Evolutionary conservation across 1,140 invertebrate genomes (phyloP).

Genomic region (Colletes latitarsis): DNA sequence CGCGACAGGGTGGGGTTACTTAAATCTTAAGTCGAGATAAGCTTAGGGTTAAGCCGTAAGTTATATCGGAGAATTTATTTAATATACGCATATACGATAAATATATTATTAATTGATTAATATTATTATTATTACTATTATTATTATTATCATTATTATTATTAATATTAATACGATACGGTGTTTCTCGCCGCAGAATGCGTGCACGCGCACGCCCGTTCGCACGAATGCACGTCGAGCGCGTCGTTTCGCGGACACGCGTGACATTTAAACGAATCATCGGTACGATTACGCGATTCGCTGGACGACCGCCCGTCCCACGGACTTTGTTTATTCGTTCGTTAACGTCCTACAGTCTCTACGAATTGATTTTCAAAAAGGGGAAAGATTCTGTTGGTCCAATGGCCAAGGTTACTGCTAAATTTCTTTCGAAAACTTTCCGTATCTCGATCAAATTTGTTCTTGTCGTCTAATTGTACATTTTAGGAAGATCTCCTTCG

Average conservation of each 20-base stretch:
- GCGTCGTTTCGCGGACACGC: constrained; percentile 24
- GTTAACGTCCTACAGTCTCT: no score
- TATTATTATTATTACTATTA: constrained; percentile 52
- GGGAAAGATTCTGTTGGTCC: no score
- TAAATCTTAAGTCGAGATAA: constrained; percentile 69
- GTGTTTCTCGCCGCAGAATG: constrained; percentile 38
- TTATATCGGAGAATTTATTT: constrained; percentile 66
- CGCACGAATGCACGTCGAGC: constrained; percentile 41
- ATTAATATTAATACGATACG: constrained; percentile 47
- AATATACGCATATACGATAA: constrained; percentile 61
- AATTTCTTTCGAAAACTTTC: no score
- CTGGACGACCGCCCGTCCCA: no score
- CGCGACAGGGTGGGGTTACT: constrained; percentile 64
- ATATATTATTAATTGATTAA: constrained; percentile 56
- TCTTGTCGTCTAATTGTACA: no score
- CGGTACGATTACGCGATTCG: no score
- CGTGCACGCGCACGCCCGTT: constrained; percentile 36
- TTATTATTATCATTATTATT: constrained; percentile 50
- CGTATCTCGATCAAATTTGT: no score
- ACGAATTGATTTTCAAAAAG: no score
- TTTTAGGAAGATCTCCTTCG: no score
- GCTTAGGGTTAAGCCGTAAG: constrained; percentile 66
- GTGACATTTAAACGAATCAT: no score
- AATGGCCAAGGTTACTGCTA: no score
- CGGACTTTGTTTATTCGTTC: no score